Conservation (phyloP, 2,888 invertebrate species). For the Spodoptera exigua region DNA sequence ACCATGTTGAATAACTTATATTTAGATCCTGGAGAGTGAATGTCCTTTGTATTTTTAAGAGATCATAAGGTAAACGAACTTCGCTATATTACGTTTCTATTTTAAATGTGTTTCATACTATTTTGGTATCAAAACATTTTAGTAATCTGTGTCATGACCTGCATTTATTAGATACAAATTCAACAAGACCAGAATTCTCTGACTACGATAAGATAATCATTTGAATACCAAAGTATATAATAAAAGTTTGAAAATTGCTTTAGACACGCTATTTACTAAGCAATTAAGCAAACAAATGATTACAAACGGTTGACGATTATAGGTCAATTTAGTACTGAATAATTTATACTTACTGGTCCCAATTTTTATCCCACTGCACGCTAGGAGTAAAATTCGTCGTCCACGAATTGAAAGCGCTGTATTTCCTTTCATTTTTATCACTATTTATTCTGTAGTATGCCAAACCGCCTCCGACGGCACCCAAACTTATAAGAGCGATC, state of each 20-base stretch:
- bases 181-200: constrained; percentile 2
- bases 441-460: constrained; percentile 89
- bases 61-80: constrained; percentile 6
- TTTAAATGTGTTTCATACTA: background rate
- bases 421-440: constrained; percentile 78
- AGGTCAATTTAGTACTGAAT: background rate
- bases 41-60: background rate
- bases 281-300: constrained; percentile 12
- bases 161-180: background rate
- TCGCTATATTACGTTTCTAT: background rate
- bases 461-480: constrained; percentile 91
- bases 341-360: constrained; percentile 93
- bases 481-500: constrained; percentile 89
- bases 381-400: constrained; percentile 91
- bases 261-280: constrained; percentile 16
- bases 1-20: too few relatives aligned
- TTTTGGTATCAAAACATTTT: constrained; percentile 7
- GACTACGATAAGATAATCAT: constrained; percentile 2
- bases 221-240: constrained; percentile 4
- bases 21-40: background rate
- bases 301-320: background rate
- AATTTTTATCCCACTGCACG: constrained; percentile 95
- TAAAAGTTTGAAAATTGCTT: background rate
- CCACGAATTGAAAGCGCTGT: constrained; percentile 91
- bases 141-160: constrained; percentile 33